Base-by-base conservation (phyloP, 2,888 invertebrate genomes). In the Philereme vetulata region DNA sequence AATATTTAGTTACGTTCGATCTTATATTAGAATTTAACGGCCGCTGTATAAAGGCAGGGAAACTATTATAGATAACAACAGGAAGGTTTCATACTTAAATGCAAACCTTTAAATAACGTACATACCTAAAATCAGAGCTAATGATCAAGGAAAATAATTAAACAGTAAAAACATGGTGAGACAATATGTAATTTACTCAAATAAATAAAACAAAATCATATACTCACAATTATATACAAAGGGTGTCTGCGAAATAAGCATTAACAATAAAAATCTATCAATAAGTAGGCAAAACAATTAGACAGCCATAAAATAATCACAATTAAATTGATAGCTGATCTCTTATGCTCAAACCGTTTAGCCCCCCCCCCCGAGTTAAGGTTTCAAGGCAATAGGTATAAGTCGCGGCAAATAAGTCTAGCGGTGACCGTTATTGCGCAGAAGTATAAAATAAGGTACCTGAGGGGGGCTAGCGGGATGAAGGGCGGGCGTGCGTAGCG, bases 251-350 rank as follows among this genome's bases (percentile, higher is more conserved):
- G 66, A 62, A 62, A 56, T 63, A 62, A 60, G 56, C 65, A 63
- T 43, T 58, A 59, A 56, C 36, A 21, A 21, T 21, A 21, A 21
- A 21, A 21, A 51, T 60, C 52, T 66, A 59, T 51, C 7, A 58
- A 66, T 67, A 67, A 63, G 53, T 56, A 52, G 67, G 65, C 67
- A 73, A 72, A 70, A 72, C 65, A 71, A 74, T 59, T 61, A 56
- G 66, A 77, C 76, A 75, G 79, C 76, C 77, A 68, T 73, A 71
- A 71, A 74, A 71, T 56, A 74, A 80, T 80, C 75, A 79, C 77
- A 77, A 74, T 72, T 65, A 66, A 70, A 56, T 46, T 63, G 40
- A 34, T 45, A 72, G 40, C 68, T 69, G 67, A 44, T 57, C 74
- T 71, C 70, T 75, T 70, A 76, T 72, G 71, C 67, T 47, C 60